phyloP scores from a whole-genome alignment of 2,888 invertebrate species.

The Pomacea canaliculata region DNA sequence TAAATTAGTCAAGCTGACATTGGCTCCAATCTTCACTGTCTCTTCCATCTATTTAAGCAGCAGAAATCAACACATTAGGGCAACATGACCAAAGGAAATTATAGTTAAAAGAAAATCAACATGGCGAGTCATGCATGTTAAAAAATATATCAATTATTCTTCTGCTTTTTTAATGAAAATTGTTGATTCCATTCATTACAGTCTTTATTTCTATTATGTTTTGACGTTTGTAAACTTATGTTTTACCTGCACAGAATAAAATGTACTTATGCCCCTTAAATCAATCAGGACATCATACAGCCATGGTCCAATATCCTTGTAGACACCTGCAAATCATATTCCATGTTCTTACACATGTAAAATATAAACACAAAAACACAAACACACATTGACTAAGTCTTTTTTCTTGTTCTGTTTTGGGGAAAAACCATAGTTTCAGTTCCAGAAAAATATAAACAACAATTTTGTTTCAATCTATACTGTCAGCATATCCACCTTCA shows the following conservation, averaged over 20 bases:
- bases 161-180: too few relatives aligned
- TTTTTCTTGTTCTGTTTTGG: too few relatives aligned
- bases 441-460: too few relatives aligned
- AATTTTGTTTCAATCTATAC: too few relatives aligned
- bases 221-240: background rate
- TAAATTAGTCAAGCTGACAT: constrained; percentile 74
- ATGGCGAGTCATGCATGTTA: too few relatives aligned
- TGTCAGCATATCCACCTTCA: too few relatives aligned
- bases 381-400: background rate
- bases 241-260: constrained; percentile 66
- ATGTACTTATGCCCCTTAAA: constrained; percentile 75
- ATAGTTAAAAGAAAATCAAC: too few relatives aligned
- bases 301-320: constrained; percentile 59
- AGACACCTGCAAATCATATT: constrained; percentile 47
- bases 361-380: background rate
- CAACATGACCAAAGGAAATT: too few relatives aligned
- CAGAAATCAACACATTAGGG: background rate
- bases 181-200: too few relatives aligned
- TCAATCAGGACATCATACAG: constrained; percentile 77
- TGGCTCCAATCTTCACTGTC: constrained; percentile 75
- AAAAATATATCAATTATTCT: too few relatives aligned
- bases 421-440: too few relatives aligned
- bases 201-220: too few relatives aligned
- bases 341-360: background rate
- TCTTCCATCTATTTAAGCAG: constrained; percentile 48